phyloP scores from a whole-genome alignment of 2,888 invertebrate genomes.

The Platycheirus rosarum region DNA sequence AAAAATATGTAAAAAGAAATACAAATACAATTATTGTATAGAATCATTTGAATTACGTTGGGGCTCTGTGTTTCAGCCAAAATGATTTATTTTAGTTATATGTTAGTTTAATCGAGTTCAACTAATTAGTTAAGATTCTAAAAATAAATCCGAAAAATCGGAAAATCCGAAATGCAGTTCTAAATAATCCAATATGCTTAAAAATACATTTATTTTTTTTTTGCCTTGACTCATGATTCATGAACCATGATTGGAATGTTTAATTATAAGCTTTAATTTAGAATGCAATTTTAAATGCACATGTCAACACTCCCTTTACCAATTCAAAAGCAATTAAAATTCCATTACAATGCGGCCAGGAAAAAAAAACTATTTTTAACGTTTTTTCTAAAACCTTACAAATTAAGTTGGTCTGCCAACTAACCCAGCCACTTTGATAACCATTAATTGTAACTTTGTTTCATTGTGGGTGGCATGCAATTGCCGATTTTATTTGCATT shows the following conservation, averaged over 20 bases:
- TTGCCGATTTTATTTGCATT: slow-evolving; percentile 4
- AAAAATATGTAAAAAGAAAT: no score
- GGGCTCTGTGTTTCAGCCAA: no score
- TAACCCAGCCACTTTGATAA: slow-evolving; percentile 17
- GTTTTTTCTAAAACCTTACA: slow-evolving; percentile 28
- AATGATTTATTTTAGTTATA: no score
- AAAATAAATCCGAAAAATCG: no score
- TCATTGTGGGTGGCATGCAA: slow-evolving; percentile 23
- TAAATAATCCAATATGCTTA: no score
- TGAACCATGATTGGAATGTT: slow-evolving; percentile 17
- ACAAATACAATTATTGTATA: no score
- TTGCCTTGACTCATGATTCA: no score
- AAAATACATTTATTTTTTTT: no score
- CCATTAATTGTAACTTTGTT: slow-evolving; percentile 58
- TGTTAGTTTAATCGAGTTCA: no score
- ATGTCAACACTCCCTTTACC: slow-evolving; percentile 14
- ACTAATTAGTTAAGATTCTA: no score
- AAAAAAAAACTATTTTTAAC: slow-evolving; percentile 32
- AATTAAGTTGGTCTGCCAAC: slow-evolving; percentile 31
- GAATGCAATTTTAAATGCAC: neutral
- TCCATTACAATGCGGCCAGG: slow-evolving; percentile 42
- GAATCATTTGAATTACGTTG: no score
- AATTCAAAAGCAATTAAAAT: slow-evolving; percentile 67
- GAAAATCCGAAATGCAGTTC: no score
- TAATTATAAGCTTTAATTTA: slow-evolving; percentile 4